Evolutionary conservation across 2,113 vertebrate genomes (phyloP), one percentile per base, ranked within the genome.

Genomic region (Ictalurus furcatus): DNA sequence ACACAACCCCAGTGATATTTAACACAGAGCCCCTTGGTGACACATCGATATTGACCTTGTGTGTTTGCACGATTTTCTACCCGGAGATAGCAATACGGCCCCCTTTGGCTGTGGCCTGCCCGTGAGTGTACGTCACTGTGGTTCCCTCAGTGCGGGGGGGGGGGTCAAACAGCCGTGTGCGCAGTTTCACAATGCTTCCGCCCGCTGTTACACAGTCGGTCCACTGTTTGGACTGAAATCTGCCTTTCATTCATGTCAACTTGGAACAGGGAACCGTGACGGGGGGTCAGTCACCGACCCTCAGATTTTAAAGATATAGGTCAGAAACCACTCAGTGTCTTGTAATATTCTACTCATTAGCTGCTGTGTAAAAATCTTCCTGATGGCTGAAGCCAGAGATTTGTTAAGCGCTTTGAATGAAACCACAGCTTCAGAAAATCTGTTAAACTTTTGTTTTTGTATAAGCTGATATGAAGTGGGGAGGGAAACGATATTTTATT

Each of bases 261-360:
- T 85, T 87, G 91, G 91, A 91, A 90, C 87, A 73, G 92, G 89
- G 91, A 92, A 91, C 90, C 90, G 87, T 52, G 86, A 91, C 90
- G 21, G 84, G 91, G 93, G 79, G 88, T 93, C 92, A 88, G 91
- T 21, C 86, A 91, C 92, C 88, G 93, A 95, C 93, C 93, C 93
- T 89, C 93, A 93, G 95, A 96, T 96, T 94, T 95, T 92, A 93
- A 95, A 95, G 95, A 96, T 96, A 95, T 94, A 93, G 92, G 93
- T 92, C 88, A 90, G 90, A 93, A 94, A 95, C 92, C 93, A 94
- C 89, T 28, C 84, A 87, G 89, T 93, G 90, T 91, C 61, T 73
- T 65, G 61, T 89, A 56, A 88, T 87, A 82, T 91, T 93, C 90
- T 93, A 79, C 90, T 94, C 91, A 93, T 91, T 85, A 91, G 88